Conservation (phyloP, 2,113 vertebrate species). For the Podiceps cristatus region DNA sequence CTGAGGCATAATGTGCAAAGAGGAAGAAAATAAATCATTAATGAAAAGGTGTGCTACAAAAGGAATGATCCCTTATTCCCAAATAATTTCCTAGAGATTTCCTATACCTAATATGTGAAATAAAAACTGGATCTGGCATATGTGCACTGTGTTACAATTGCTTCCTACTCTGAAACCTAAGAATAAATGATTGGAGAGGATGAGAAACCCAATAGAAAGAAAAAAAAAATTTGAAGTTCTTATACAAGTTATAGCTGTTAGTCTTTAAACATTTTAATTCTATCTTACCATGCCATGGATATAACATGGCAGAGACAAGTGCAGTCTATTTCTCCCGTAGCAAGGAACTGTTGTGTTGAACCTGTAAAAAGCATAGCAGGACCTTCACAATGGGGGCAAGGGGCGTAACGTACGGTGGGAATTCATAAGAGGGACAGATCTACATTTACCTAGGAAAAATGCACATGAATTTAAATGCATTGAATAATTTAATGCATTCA, state of each 20-base stretch:
- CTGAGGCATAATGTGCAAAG: neutral
- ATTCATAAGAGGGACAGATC: neutral
- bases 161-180: neutral
- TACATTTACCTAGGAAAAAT: neutral
- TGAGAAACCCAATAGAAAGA: neutral
- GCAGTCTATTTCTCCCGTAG: neutral
- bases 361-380: neutral
- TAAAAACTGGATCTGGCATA: neutral
- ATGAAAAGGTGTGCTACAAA: neutral
- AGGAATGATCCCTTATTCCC: neutral
- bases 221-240: fast-evolving
- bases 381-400: neutral
- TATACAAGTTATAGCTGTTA: neutral
- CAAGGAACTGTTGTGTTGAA: neutral
- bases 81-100: neutral
- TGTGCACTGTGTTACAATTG: neutral
- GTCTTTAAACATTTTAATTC: neutral
- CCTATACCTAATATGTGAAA: neutral
- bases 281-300: neutral
- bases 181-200: neutral
- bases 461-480: neutral
- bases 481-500: neutral
- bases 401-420: neutral
- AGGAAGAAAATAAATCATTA: neutral
- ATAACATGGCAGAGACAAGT: neutral